Base-by-base conservation (phyloP, 2,888 invertebrate genomes). In the Polyommatus icarus region DNA sequence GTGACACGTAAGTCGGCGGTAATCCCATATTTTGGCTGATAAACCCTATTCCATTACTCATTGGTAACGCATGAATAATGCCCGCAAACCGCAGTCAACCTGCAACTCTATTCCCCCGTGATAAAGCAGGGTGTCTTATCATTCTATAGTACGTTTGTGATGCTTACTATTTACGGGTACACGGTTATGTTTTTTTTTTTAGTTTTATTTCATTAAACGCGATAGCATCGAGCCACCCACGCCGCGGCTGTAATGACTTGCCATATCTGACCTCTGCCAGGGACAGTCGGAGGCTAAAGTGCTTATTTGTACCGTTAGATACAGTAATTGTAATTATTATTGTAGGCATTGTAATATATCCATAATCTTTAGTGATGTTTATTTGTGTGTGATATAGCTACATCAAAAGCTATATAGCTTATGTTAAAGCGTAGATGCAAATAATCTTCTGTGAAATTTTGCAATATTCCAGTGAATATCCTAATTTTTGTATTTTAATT, bases 221-320 rank as follows among this genome's bases (percentile, higher is more conserved):
- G 93, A 93, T 93, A 93, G 80, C 85, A 93, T 94, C 93, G 78
- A 83, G 85, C 93, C 93, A 93, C 93, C 93, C 93, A 93, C 93
- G 91, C 91, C 79, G 80, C 80, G 82, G 83, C 81, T 80, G 82
- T 93, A 93, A 93, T 94, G 93, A 94, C 93, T 93, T 88, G 93
- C 91, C 89, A 90, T 91, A 91, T 88, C 89, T 86, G 89, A 87
- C 84, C 84, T 84, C 84, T 83, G 72, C 40, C 77, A 57, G 81
- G 84, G 84, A 91, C 88, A 84, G 82, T 87, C 84, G 81, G 59
- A 81, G 71, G 83, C 85, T 86, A 79, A 89, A 87, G 82, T 79
- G 80, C 77, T 77, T 83, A 76, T n/a, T n/a, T 57, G 77, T 79
- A 82, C 83, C 82, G 83, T 83, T 83, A 83, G 78, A 73, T 75